Evolutionary conservation across 1,140 invertebrate genomes (phyloP), one percentile per base, ranked within the genome.

Genomic region (Lordiphosa stackelbergi): DNA sequence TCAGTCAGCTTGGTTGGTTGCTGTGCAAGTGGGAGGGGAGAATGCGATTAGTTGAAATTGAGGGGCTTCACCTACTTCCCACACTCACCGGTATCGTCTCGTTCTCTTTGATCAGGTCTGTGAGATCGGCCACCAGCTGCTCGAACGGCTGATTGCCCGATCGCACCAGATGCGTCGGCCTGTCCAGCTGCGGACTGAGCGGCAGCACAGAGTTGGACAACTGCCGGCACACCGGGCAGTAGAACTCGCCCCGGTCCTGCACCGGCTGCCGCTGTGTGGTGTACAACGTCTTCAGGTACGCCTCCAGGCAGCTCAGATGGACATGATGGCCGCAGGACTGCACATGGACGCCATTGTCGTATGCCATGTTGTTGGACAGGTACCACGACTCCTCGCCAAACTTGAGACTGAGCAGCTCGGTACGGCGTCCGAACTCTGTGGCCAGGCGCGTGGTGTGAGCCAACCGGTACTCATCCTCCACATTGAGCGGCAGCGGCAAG

Each of bases 251-350:
- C 41, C 93, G 92, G 73, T 96, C 94, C 66, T 93, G 92, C 47
- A 95, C 88, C 81, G 90, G 93, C 85, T 93, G 93, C 9, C 94
- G 89, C 78, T 94, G 93, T 63, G 94, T 93, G 64, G 90, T 92
- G 47, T 93, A 90, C 38, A 98, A 89, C 4, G 96, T 95, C 57
- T 92, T 91, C 42, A 97, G 89, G 89, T 98, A 99, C 0, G 95
- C 93, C 85, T 94, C 93, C 63, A 97, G 92, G 88, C 97, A 99
- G 81, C 96, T 95, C 52, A 98, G 90, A 89, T 99, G 97, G 31
- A 99, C 89, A 88, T 98, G 96, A 89, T 99, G 97, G 8, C 97
- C 97, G 89, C 97, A 98, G 1, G 96, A 97, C 89, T 97, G 95
- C n/a, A 97, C 95, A 86, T 96, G 93, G 12, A 98, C 95, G 28